Conservation (phyloP, 2,888 invertebrate genomes). For the Pelosia muscerda region DNA sequence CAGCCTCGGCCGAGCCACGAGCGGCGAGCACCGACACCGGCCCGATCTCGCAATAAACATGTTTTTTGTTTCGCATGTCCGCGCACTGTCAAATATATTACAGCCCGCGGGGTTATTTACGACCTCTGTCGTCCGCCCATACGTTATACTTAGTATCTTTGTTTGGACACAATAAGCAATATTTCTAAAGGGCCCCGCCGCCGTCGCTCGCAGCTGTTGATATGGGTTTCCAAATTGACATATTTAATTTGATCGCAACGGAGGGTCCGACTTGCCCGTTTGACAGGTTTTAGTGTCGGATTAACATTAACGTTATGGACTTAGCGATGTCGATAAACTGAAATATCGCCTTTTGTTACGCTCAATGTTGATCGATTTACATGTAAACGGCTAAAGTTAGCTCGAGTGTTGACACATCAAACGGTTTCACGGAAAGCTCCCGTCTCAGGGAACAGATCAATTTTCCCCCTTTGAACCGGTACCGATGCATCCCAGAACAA, state of each 20-base stretch:
- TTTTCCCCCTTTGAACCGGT: slow-evolving; percentile 77
- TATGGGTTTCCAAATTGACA: slow-evolving; percentile 87
- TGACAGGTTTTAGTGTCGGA: slow-evolving; percentile 86
- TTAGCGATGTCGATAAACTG: slow-evolving; percentile 77
- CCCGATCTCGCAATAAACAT: slow-evolving; percentile 83
- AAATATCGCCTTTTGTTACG: slow-evolving; percentile 61
- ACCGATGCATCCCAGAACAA: slow-evolving; percentile 71
- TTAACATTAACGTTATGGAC: slow-evolving; percentile 76
- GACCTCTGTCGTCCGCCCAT: slow-evolving; percentile 86
- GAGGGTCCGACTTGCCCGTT: slow-evolving; percentile 79
- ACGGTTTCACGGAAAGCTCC: slow-evolving; percentile 66
- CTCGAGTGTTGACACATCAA: slow-evolving; percentile 74
- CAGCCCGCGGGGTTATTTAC: slow-evolving; percentile 86
- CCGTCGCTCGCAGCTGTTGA: slow-evolving; percentile 86
- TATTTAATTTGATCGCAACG: slow-evolving; percentile 86
- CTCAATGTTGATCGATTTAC: slow-evolving; percentile 62
- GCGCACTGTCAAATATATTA: slow-evolving; percentile 87
- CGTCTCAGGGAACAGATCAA: slow-evolving; percentile 71
- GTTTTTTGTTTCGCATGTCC: slow-evolving; percentile 87
- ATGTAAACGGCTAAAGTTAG: slow-evolving; percentile 55
- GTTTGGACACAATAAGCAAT: slow-evolving; percentile 87
- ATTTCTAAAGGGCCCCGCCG: slow-evolving; percentile 84
- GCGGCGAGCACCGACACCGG: slow-evolving; percentile 49
- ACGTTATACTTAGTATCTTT: slow-evolving; percentile 87
- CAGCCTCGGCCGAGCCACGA: slow-evolving; percentile 44